Evolutionary conservation across 2,113 vertebrate genomes (phyloP).

Genomic region (Takifugu bimaculatus): DNA sequence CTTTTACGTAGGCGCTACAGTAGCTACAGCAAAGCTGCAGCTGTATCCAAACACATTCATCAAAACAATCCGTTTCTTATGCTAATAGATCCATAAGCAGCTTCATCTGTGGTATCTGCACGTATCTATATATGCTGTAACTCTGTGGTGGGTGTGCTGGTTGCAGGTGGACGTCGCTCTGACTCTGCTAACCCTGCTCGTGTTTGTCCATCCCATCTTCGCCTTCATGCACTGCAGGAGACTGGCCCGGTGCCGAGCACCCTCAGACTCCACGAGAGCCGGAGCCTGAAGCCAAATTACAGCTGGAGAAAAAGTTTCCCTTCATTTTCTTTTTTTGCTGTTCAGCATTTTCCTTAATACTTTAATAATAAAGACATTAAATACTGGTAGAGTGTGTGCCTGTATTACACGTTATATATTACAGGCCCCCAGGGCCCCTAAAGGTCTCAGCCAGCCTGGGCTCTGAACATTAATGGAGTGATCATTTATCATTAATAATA

Average conservation of each 20-base stretch:
- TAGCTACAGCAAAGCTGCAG: neutral
- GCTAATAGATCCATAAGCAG: neutral
- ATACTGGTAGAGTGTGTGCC: too few relatives aligned
- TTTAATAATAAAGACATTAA: too few relatives aligned
- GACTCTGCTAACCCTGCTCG: slow-evolving; percentile 70
- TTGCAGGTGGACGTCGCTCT: slow-evolving; percentile 79
- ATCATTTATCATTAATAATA: too few relatives aligned
- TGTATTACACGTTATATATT: too few relatives aligned
- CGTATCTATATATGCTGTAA: neutral
- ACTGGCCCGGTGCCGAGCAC: slow-evolving; percentile 13
- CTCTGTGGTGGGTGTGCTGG: neutral
- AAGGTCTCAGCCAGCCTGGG: too few relatives aligned
- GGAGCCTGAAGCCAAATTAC: slow-evolving; percentile 7
- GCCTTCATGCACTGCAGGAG: slow-evolving; percentile 68
- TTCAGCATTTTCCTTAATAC: too few relatives aligned
- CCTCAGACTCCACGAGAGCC: neutral
- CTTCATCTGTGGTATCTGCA: neutral
- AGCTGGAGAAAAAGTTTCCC: neutral
- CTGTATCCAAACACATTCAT: neutral
- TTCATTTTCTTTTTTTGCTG: too few relatives aligned
- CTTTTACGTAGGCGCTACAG: slow-evolving; percentile 71
- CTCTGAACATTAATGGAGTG: too few relatives aligned
- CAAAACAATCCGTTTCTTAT: neutral
- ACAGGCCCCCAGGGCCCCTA: too few relatives aligned
- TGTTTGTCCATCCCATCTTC: slow-evolving; percentile 74